These are phyloP conservation scores for Drosophila longiperda DNA, from an alignment of 2,888 invertebrate genomes.

Conservation along the genomic window DNA sequence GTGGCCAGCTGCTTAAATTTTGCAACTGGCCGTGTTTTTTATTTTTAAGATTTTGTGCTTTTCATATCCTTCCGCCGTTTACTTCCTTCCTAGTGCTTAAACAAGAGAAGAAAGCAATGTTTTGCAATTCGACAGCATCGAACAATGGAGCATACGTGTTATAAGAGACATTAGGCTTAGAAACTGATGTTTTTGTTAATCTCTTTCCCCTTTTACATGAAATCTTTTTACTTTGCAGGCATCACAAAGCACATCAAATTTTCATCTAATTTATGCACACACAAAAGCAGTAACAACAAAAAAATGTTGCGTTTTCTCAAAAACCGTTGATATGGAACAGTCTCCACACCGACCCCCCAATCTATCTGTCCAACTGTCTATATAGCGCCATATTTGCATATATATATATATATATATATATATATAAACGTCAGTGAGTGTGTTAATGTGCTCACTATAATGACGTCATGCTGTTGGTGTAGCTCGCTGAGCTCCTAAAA, in stretches of 20 bases:
- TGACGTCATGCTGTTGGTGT: slow-evolving; percentile 53
- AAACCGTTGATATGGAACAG: slow-evolving; percentile 59
- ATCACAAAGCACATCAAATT: slow-evolving; percentile 41
- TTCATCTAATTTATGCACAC: slow-evolving; percentile 62
- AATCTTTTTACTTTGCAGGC: slow-evolving; percentile 57
- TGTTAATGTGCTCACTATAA: slow-evolving; percentile 37
- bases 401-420: slow-evolving; percentile 25
- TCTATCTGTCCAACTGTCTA: slow-evolving; percentile 33
- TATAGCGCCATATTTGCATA: slow-evolving; percentile 20
- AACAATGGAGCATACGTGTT: slow-evolving; percentile 73
- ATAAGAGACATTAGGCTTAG: slow-evolving; percentile 23
- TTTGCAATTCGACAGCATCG: slow-evolving; percentile 24
- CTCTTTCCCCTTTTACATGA: slow-evolving; percentile 5
- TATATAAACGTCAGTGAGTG: slow-evolving; percentile 14
- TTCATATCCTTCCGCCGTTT: slow-evolving; percentile 35
- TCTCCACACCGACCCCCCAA: slow-evolving; percentile 54
- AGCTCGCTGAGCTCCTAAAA: slow-evolving; percentile 45
- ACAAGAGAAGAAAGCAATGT: slow-evolving; percentile 51
- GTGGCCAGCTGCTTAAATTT: slow-evolving; percentile 22
- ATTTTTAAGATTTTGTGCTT: slow-evolving; percentile 18
- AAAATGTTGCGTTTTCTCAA: slow-evolving; percentile 74
- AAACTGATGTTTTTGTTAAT: slow-evolving; percentile 39
- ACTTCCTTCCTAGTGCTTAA: slow-evolving; percentile 24
- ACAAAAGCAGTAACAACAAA: slow-evolving; percentile 19
- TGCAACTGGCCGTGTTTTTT: slow-evolving; percentile 10